Base-by-base conservation (phyloP, 1,140 invertebrate genomes). In the Cyclina sinensis region DNA sequence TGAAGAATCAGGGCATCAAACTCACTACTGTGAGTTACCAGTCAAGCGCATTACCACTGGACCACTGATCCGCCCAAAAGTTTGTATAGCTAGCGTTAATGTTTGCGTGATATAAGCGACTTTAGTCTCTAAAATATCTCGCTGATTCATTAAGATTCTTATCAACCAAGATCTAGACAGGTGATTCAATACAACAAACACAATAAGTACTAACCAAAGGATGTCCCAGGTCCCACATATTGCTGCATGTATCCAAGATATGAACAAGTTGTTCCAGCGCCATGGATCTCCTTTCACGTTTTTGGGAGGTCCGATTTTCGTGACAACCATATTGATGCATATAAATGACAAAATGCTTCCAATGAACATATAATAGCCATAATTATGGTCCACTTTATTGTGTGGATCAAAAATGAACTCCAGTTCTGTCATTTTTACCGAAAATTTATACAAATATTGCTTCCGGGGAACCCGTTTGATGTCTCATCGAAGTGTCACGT, bases 191-290 rank as follows among this genome's bases (percentile, higher is more conserved):
- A n/a, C n/a, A n/a, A n/a, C n/a, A n/a, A 9, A n/a, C n/a, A n/a
- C 59, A n/a, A 9, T 9, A n/a, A 9, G 24, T 18, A 90, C 91
- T 86, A 89, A 94, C 94, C 93, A 91, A 46, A 85, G 57, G 30
- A 94, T 70, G 81, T 89, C 90, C 94, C 94, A 94, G 0, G 90
- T 90, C 4, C 91, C 91, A 27, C 84, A 86, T 32, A 92, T 90
- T 21, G 92, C 43, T 16, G 92, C 92, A 83, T 94, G 94, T 68
- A 94, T 48, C 93, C 93, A 94, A 1, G 94, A 94, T 51, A 94
- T 91, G 16, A 91, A 54, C 32, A 94, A 85, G 73, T 94, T 94
- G 65, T 90, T 92, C 92, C 93, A 94, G 80, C 92, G 91, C 93
- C 92, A 93, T 43, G 86, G 85, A 0, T 93, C 92, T 30, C 88